phyloP scores from a whole-genome alignment of 2,888 invertebrate species.

The Xylota segnis region DNA sequence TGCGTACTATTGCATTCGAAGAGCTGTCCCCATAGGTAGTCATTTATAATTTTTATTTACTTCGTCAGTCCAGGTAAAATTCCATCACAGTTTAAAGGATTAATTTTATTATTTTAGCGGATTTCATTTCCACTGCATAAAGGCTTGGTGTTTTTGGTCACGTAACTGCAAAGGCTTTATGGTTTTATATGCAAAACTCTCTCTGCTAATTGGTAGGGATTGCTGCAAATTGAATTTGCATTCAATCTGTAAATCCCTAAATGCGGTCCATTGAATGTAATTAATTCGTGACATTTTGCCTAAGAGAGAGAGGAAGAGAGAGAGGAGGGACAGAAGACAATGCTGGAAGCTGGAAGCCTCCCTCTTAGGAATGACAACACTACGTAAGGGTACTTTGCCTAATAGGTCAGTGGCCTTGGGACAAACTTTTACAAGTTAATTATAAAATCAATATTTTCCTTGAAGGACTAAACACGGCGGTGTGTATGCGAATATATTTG shows the following conservation, averaged over 20 bases:
- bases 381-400: not conserved
- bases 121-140: slow-evolving; percentile 5
- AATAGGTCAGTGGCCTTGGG: slow-evolving; percentile 14
- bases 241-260: slow-evolving; percentile 19
- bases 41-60: slow-evolving; percentile 10
- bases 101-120: slow-evolving; percentile 29
- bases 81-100: slow-evolving; percentile 34
- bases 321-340: too few species aligned
- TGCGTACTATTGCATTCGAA: not conserved
- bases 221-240: slow-evolving; percentile 21
- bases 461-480: not conserved
- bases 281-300: slow-evolving; percentile 10
- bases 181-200: not conserved
- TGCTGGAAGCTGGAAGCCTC: not conserved
- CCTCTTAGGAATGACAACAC: not conserved
- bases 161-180: slow-evolving; percentile 4
- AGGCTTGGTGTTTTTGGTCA: not conserved
- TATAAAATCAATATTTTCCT: slow-evolving; percentile 37
- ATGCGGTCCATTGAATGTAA: slow-evolving; percentile 12
- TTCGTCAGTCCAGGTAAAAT: slow-evolving; percentile 3
- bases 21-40: not conserved
- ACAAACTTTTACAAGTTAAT: slow-evolving; percentile 6
- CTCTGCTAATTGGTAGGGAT: slow-evolving; percentile 24
- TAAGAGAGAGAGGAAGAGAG: not conserved
- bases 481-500: slow-evolving; percentile 14